A percentile compares a stretch with the other conserved stretches of the same genome.
These are phyloP conservation scores for Antechinus stuartii DNA, from an alignment of 2,113 vertebrate species.

Conservation along the genomic window DNA sequence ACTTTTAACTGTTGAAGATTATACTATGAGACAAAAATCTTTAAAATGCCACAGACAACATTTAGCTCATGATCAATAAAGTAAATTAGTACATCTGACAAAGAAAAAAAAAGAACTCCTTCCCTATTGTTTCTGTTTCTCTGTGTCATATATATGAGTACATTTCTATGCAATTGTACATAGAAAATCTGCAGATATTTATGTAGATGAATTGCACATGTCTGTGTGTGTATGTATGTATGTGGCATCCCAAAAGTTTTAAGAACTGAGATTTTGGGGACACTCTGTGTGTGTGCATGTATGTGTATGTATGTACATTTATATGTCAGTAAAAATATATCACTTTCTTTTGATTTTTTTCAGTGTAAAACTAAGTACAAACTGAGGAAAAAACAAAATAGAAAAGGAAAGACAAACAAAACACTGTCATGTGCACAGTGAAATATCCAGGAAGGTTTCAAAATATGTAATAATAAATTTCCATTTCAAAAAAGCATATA, in stretches of 20 bases:
- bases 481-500: no score
- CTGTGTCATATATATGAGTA: background rate
- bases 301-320: background rate
- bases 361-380: no score
- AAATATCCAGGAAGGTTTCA: no score
- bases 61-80: background rate
- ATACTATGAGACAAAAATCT: background rate
- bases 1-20: background rate
- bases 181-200: background rate
- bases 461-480: no score
- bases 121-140: background rate
- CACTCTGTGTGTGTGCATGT: background rate
- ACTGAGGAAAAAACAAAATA: no score
- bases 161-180: background rate
- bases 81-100: background rate
- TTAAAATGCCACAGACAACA: background rate
- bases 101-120: background rate
- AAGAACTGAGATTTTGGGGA: background rate
- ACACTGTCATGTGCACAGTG: no score
- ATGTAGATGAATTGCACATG: background rate
- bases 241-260: background rate
- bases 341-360: background rate
- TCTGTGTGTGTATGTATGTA: background rate
- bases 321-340: background rate
- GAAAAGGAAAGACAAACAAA: no score